These are phyloP conservation scores for Pollimyrus isidori DNA, from an alignment of 2,113 vertebrate genomes.

Conservation along the genomic window DNA sequence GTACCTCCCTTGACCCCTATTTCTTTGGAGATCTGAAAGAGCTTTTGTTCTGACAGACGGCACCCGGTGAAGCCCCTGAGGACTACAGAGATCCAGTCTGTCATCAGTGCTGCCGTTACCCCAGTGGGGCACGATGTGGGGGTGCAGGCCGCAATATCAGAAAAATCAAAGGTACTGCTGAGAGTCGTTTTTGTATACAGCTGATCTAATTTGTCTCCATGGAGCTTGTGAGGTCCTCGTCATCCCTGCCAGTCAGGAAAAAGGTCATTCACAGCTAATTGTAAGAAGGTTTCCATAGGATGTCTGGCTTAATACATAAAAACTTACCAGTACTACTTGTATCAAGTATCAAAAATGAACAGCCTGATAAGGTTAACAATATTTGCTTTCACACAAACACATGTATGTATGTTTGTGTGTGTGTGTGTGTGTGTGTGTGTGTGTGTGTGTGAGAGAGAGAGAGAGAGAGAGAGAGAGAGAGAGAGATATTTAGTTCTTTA, in stretches of 20 bases:
- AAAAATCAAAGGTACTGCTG: constrained; percentile 44
- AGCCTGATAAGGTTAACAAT: neutral
- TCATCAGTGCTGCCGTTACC: constrained; percentile 38
- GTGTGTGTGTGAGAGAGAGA: no score
- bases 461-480: no score
- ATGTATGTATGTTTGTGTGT: neutral
- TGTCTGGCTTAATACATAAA: neutral
- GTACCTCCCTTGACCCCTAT: neutral
- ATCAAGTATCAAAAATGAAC: neutral
- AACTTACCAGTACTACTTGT: neutral
- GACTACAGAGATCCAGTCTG: constrained; percentile 49
- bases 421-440: no score
- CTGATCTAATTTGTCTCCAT: neutral
- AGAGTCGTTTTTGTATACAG: neutral
- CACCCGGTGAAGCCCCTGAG: constrained; percentile 88
- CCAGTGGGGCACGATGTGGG: constrained; percentile 43
- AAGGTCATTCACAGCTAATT: neutral
- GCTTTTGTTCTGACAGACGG: constrained; percentile 56
- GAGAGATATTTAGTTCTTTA: no score
- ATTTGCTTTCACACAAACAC: neutral
- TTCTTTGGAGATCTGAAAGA: neutral
- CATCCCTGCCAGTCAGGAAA: neutral
- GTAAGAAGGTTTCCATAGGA: neutral
- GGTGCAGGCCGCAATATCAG: constrained; percentile 14
- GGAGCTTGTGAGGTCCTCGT: neutral